These are phyloP conservation scores for Danio jaintianensis DNA, from an alignment of 2,797 vertebrate species.

Conservation along the genomic window DNA sequence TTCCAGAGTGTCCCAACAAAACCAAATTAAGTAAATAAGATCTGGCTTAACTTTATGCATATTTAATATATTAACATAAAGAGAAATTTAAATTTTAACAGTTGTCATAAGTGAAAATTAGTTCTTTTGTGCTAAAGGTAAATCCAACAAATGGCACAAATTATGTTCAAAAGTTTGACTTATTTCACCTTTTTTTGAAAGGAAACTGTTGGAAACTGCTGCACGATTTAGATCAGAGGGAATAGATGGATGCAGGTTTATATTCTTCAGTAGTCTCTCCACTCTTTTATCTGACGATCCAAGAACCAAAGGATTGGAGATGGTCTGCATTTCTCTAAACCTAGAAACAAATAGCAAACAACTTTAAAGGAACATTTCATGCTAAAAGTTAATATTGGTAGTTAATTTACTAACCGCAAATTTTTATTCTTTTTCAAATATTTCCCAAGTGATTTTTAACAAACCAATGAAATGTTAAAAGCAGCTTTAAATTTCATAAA, in stretches of 20 bases:
- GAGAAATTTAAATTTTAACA: background rate
- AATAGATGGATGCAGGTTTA: slow-evolving; percentile 75
- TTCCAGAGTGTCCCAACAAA: too few species aligned
- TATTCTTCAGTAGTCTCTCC: slow-evolving; percentile 80
- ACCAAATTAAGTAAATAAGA: too few species aligned
- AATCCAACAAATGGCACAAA: background rate
- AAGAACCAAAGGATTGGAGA: slow-evolving; percentile 82
- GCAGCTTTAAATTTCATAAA: too few species aligned
- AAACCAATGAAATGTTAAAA: too few species aligned
- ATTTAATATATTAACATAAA: background rate
- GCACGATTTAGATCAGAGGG: slow-evolving; percentile 61
- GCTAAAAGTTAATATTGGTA: too few species aligned
- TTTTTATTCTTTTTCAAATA: too few species aligned
- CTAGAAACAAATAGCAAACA: slow-evolving; percentile 57
- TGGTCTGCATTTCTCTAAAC: slow-evolving; percentile 75
- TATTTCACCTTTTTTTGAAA: slow-evolving; percentile 80
- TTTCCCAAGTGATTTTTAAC: too few species aligned
- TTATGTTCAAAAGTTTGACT: background rate
- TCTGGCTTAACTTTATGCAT: background rate
- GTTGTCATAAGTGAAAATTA: background rate
- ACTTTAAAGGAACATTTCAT: background rate
- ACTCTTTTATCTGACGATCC: slow-evolving; percentile 79
- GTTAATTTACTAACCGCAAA: too few species aligned
- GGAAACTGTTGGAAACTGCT: slow-evolving; percentile 61
- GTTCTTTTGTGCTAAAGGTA: background rate